Conservation (phyloP, 2,888 invertebrate species). For the Euzetes globulus region DNA sequence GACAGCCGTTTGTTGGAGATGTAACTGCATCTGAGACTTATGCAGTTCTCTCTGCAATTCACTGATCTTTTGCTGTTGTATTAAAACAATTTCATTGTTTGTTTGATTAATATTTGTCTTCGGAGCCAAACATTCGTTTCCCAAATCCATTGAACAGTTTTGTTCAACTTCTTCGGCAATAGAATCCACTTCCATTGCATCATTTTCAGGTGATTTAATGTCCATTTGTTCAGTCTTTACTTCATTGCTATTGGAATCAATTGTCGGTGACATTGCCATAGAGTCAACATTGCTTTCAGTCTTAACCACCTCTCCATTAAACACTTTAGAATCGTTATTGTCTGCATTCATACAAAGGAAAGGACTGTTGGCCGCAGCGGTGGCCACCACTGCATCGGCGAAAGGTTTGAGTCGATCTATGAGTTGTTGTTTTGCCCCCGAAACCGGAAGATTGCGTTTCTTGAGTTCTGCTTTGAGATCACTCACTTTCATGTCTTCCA, state of each 20-base stretch:
- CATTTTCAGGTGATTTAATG: conserved; percentile 16
- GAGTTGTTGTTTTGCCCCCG: conserved; percentile 89
- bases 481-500: conserved; percentile 93
- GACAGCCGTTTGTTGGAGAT: conserved; percentile 34
- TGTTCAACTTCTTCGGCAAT: neutral
- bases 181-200: neutral
- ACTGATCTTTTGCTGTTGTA: conserved; percentile 74
- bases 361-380: conserved; percentile 14
- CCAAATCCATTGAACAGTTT: conserved; percentile 17
- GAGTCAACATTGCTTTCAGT: neutral
- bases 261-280: neutral
- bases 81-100: conserved; percentile 35
- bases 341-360: neutral
- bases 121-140: neutral
- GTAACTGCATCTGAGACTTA: conserved; percentile 47
- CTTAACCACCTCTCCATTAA: neutral
- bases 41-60: conserved; percentile 73
- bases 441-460: conserved; percentile 84
- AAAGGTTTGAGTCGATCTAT: conserved; percentile 74
- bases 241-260: neutral
- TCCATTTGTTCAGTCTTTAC: conserved; percentile 15
- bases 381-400: conserved; percentile 44
- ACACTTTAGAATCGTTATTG: neutral
- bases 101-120: neutral
- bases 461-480: conserved; percentile 90